A percentile compares a stretch with the other conserved stretches of the same genome.
phyloP scores from a whole-genome alignment of 2,888 invertebrate genomes.

The Diaperis boleti region DNA sequence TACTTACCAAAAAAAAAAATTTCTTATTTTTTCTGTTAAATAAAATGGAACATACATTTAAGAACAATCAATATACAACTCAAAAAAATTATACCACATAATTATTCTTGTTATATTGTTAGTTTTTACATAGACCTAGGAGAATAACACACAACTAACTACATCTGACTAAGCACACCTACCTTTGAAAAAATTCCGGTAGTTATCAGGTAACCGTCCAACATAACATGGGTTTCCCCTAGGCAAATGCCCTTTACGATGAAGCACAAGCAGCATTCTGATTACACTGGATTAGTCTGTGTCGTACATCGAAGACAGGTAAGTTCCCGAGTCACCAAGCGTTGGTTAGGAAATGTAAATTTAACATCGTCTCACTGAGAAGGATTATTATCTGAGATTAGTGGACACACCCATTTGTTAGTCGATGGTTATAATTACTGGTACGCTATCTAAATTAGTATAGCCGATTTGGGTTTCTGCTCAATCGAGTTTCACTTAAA shows the following conservation, averaged over 20 bases:
- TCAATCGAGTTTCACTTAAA: neutral
- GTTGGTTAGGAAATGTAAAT: neutral
- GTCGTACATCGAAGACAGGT: neutral
- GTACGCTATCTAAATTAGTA: no score
- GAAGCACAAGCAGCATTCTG: slow-evolving; percentile 35
- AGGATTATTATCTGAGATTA: slow-evolving; percentile 22
- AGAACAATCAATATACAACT: no score
- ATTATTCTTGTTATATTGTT: no score
- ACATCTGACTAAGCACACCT: slow-evolving; percentile 22
- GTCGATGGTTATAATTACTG: slow-evolving; percentile 29
- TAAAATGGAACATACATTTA: no score
- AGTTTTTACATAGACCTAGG: no score
- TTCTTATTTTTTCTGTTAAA: no score
- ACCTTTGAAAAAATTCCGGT: slow-evolving; percentile 45
- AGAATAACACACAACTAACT: no score
- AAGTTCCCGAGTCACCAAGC: no score
- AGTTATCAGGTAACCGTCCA: slow-evolving; percentile 46
- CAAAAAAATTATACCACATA: no score
- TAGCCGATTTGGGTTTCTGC: no score
- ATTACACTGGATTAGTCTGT: slow-evolving; percentile 1
- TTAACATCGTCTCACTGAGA: slow-evolving; percentile 9
- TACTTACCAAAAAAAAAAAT: no score
- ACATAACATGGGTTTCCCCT: slow-evolving; percentile 39
- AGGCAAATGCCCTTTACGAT: slow-evolving; percentile 32
- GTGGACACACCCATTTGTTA: slow-evolving; percentile 18